Evolutionary conservation across 92 coral and sea anemone species (phyloP).

Genomic region (Phenganax subtilis): DNA sequence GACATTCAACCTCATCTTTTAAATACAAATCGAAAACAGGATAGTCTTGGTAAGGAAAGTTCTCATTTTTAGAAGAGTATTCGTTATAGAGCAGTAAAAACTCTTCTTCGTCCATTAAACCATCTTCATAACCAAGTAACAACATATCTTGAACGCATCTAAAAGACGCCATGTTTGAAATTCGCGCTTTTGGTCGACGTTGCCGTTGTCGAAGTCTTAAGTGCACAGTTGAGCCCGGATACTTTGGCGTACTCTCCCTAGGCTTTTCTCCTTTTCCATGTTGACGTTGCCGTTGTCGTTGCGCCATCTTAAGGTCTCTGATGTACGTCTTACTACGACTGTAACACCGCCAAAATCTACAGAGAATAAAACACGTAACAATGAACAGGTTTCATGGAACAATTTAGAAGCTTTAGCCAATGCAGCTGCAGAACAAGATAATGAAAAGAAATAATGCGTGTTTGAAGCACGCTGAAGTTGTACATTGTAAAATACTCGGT

Average conservation of each 20-base stretch:
- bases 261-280: background rate
- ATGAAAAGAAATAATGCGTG: too few species aligned
- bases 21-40: background rate
- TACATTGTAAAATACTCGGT: too few species aligned
- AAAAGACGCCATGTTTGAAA: conserved; percentile 1
- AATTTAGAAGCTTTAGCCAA: too few species aligned
- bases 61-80: background rate
- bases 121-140: background rate
- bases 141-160: background rate
- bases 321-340: background rate
- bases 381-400: too few species aligned
- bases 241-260: background rate
- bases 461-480: too few species aligned
- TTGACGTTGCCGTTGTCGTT: background rate
- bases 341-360: too few species aligned
- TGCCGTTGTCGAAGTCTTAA: background rate
- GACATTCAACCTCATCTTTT: background rate
- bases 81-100: background rate
- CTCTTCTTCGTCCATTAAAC: conserved; percentile 16
- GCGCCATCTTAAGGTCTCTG: conserved; percentile 1
- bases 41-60: conserved; percentile 11
- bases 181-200: background rate
- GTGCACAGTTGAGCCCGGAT: background rate
- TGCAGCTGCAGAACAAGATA: too few species aligned
- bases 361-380: too few species aligned